A percentile compares a stretch with the other conserved stretches of the same genome.
phyloP scores from a whole-genome alignment of 2,113 vertebrate species.

The Pluvianellus socialis region DNA sequence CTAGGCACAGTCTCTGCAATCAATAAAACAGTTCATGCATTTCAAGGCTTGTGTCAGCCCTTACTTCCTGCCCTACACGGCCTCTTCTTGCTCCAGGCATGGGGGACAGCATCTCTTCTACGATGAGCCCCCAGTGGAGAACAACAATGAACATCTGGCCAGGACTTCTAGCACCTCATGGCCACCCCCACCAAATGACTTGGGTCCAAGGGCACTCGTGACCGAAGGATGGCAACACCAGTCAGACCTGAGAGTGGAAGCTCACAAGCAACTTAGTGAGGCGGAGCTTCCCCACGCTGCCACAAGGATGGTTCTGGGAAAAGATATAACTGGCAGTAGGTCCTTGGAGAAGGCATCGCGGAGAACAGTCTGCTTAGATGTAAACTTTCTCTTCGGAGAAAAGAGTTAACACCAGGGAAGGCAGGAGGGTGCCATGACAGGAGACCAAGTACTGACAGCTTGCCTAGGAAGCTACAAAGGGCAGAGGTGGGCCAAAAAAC shows the following conservation, averaged over 20 bases:
- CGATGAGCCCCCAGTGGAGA: neutral
- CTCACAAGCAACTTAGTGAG: neutral
- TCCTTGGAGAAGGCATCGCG: neutral
- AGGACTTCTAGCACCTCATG: neutral
- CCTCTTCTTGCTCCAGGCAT: neutral
- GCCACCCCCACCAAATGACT: neutral
- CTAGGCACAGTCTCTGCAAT: neutral
- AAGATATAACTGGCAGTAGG: neutral
- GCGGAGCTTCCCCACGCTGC: neutral
- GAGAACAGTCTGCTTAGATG: neutral
- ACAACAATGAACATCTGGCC: neutral
- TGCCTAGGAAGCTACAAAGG: neutral
- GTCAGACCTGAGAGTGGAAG: neutral
- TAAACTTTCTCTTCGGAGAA: neutral
- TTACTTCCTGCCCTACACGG: neutral
- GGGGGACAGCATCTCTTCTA: neutral
- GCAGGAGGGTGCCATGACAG: neutral
- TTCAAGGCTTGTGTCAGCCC: neutral
- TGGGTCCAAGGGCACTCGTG: rapidly evolving
- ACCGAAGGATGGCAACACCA: neutral
- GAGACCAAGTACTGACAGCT: neutral
- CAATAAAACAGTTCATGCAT: neutral
- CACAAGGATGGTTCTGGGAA: neutral
- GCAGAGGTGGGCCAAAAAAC: neutral
- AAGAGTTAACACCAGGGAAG: neutral